Evolutionary conservation across 2,113 vertebrate genomes (phyloP).

Genomic region (Australoheros scitulus): DNA sequence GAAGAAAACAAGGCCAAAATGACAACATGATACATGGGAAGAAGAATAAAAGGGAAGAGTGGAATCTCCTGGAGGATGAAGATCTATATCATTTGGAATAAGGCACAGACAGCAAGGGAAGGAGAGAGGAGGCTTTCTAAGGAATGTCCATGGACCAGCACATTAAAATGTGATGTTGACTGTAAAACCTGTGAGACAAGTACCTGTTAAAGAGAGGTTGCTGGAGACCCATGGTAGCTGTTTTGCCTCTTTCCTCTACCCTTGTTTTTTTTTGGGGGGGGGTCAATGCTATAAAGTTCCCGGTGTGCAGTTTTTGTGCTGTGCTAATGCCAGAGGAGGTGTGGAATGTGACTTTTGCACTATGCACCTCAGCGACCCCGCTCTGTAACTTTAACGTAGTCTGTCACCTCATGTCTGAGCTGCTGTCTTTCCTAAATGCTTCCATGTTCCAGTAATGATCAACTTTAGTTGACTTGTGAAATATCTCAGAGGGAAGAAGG

Average conservation of each 20-base stretch:
- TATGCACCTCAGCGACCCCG: not conserved
- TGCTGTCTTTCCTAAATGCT: no score
- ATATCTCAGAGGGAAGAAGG: no score
- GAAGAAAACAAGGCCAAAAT: not conserved
- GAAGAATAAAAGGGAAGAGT: not conserved
- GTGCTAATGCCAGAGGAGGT: not conserved
- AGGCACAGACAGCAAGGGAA: not conserved
- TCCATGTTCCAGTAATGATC: not conserved
- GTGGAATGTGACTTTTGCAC: not conserved
- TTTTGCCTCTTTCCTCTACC: no score
- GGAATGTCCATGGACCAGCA: not conserved
- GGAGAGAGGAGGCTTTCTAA: not conserved
- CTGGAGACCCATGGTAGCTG: not conserved
- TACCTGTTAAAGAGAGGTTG: not conserved
- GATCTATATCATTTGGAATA: not conserved
- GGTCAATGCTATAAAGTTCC: not conserved
- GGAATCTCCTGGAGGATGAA: not conserved
- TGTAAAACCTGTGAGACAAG: not conserved
- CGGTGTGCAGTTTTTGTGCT: not conserved
- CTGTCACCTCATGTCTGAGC: no score
- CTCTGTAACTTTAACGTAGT: no score
- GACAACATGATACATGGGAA: not conserved
- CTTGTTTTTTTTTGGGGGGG: no score
- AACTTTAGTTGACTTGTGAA: no score
- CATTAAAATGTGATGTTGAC: not conserved